Evolutionary conservation across 2,797 vertebrate species (phyloP), one percentile per base, ranked within the genome.

Genomic region (Eurystomus glaucurus): DNA sequence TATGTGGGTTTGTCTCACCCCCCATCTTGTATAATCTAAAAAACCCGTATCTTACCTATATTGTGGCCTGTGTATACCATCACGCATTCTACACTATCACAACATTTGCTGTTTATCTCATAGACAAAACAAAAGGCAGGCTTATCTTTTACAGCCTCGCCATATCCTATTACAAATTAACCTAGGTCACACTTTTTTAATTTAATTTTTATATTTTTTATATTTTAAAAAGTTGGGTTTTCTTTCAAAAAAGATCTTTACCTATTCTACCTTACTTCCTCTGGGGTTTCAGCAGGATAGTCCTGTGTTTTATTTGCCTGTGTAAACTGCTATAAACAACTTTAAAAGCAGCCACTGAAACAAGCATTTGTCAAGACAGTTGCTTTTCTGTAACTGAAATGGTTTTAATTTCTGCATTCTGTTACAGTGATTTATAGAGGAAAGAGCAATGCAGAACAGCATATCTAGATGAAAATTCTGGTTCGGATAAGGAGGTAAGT

Each of bases 371-470:
- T 85, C 55, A 65, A 39, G 35, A 50, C 21, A n/a, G 54, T 22
- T 92, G 43, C 17, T 51, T 77, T 57, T 64, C 17, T 19, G 7
- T 52, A 70, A 84, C 71, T 88, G 35, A 79, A 58, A 93, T 43
- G 61, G 5, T 58, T 51, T 72, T 50, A 17, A 46, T 54, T 69
- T 89, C 74, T 64, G 70, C 37, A 91, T 57, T 93, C 69, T 96
- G 92, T 96, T 97, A 6, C 88, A 99, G 99, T 99, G 81, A 98
- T 99, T 97, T 99, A 99, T 96, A 98, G 99, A 98, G 99, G 99
- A 91, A 99, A 98, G 97, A 99, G 98, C 98, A 99, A 98, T 82
- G 80, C 98, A 88, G 97, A 98, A 80, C 98, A 98, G 92, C 60
- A 54, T 15, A n/a, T 95, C 52, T 51, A 37, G 71, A 84, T 26